phyloP scores from a whole-genome alignment of 30 jellyfish, hydroid and myxozoan genomes.

The Hydractinia symbiolongicarpus region DNA sequence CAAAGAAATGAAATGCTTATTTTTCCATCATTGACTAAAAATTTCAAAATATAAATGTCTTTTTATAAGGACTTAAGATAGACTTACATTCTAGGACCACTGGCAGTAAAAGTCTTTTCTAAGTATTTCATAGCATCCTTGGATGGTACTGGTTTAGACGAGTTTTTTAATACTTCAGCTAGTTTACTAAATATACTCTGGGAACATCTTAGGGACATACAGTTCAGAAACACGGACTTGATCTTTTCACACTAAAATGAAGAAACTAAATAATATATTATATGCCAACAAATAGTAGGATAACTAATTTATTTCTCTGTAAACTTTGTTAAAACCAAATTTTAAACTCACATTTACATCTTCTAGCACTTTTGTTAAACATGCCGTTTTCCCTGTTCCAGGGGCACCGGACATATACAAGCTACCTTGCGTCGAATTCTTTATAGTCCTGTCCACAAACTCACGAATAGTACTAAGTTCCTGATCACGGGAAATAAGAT shows the following conservation, averaged over 20 bases:
- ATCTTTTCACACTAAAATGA: constrained; percentile 6
- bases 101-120: constrained; percentile 37
- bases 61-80: background rate
- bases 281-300: too few species aligned
- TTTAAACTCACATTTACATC: constrained; percentile 17
- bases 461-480: constrained; percentile 29
- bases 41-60: too few species aligned
- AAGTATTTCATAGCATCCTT: constrained; percentile 53
- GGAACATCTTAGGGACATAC: constrained; percentile 78
- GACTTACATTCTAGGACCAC: constrained; percentile 67
- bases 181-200: constrained; percentile 50
- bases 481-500: constrained; percentile 59
- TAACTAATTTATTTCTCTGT: too few species aligned
- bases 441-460: constrained; percentile 29
- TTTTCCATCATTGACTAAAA: too few species aligned
- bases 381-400: constrained; percentile 92
- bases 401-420: constrained; percentile 96
- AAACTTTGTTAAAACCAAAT: background rate
- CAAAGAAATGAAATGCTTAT: too few species aligned
- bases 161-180: constrained; percentile 34
- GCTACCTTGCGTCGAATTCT: constrained; percentile 51
- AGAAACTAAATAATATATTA: background rate
- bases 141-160: constrained; percentile 26
- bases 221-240: constrained; percentile 46
- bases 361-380: constrained; percentile 40